Base-by-base conservation (phyloP, 2,888 invertebrate species). In the Dryobotodes eremita region DNA sequence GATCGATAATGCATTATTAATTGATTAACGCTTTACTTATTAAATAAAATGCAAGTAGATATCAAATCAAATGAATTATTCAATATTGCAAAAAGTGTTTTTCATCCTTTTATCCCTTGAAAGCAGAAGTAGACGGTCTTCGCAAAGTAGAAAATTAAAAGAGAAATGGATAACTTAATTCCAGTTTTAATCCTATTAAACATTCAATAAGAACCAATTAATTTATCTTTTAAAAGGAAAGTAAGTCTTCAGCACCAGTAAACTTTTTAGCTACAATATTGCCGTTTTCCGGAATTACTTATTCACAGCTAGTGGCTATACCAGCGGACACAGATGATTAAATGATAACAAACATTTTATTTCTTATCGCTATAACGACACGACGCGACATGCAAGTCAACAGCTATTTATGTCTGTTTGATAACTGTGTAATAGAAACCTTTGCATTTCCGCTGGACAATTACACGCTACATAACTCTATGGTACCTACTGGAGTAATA, bases 271-370 rank as follows among this genome's bases (percentile, higher is more conserved):
- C 23, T 70, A 66, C 48, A 68, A 61, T 68, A 75, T 79, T 79
- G 71, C 42, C 77, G 26, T 80, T 85, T 78, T 79, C 65, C 68
- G 48, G 57, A 62, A 74, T 71, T 75, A 74, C 57, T 75, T 76
- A 86, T 84, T 73, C 71, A 79, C 66, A 78, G 75, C 71, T 65
- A 68, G 71, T 70, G 74, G 72, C 65, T 77, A 71, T 70, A 65
- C n/a, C 66, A 57, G 79, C 87, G 86, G 89, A 88, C 86, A 85
- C 80, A 75, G 77, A 83, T 85, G 86, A 90, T 89, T 90, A 90
- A 81, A 83, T 82, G 89, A 89, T 89, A 88, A 87, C 81, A 83
- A 79, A 84, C 84, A 85, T 85, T 78, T 90, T 85, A 85, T 89
- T 89, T 80, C 79, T 89, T 89, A 89, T 89, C 86, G 73, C 59